Evolutionary conservation across 2,888 invertebrate species (phyloP).

Genomic region (Sympetrum striolatum): DNA sequence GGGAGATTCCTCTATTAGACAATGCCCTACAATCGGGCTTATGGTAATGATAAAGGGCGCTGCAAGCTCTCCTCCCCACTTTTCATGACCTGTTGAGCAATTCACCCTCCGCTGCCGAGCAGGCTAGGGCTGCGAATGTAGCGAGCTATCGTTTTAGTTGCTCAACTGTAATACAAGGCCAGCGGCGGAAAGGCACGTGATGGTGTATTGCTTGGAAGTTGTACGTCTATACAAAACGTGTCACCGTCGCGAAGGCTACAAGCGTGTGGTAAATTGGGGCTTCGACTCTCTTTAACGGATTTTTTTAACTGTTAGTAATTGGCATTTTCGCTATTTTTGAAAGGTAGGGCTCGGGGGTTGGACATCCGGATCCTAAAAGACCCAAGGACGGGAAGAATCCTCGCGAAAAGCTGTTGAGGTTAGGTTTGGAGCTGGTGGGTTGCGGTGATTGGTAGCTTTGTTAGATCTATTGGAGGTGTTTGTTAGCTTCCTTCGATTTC

Average conservation of each 20-base stretch:
- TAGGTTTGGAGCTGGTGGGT: too few relatives aligned
- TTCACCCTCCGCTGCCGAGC: not conserved
- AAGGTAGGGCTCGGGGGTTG: too few relatives aligned
- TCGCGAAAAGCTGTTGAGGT: too few relatives aligned
- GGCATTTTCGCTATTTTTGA: not conserved
- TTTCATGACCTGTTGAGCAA: slow-evolving; percentile 27
- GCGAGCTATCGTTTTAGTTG: not conserved
- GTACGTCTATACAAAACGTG: not conserved
- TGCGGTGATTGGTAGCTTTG: too few relatives aligned
- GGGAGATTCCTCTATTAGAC: not conserved
- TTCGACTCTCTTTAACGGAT: not conserved
- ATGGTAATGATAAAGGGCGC: not conserved
- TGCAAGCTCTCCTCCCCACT: not conserved
- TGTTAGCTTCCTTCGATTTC: too few relatives aligned
- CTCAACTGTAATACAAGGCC: not conserved
- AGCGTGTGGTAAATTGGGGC: not conserved
- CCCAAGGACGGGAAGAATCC: too few relatives aligned
- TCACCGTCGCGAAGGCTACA: not conserved
- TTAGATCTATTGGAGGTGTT: too few relatives aligned
- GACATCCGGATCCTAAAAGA: too few relatives aligned
- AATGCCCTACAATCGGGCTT: not conserved
- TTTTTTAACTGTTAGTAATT: not conserved
- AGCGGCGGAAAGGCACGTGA: not conserved
- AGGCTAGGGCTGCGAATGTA: not conserved
- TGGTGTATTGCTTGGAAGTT: not conserved